A percentile compares a stretch with the other conserved stretches of the same genome.
Evolutionary conservation across 2,113 vertebrate species (phyloP).

Genomic region (Trichomycterus rosablanca): DNA sequence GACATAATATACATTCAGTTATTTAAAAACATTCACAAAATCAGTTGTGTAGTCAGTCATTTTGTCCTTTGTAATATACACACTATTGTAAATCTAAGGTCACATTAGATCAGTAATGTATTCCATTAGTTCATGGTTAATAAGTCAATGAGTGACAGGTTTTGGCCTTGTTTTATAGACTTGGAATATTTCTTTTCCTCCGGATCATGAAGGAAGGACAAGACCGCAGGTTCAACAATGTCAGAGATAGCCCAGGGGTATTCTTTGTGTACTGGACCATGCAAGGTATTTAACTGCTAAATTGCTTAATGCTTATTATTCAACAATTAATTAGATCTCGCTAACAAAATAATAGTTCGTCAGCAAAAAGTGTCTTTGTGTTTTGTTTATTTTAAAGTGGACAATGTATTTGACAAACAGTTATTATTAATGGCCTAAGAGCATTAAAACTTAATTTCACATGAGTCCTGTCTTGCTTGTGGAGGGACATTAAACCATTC

Average conservation of each 20-base stretch:
- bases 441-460: no score
- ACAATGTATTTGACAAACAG: no score
- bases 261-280: constrained; percentile 77
- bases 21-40: background rate
- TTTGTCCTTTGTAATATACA: background rate
- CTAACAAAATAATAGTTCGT: no score
- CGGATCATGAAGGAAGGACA: constrained; percentile 72
- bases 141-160: constrained; percentile 60
- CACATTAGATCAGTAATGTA: constrained; percentile 25
- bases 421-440: no score
- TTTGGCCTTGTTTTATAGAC: constrained; percentile 55
- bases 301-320: no score
- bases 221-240: constrained; percentile 69
- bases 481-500: no score
- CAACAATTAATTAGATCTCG: no score
- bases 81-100: constrained; percentile 5
- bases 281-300: constrained; percentile 62
- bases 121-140: constrained; percentile 58
- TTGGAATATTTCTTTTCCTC: constrained; percentile 73
- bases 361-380: no score
- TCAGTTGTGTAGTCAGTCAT: background rate
- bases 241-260: constrained; percentile 66
- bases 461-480: no score
- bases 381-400: no score
- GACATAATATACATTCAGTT: background rate